Conservation (phyloP, 2,113 vertebrate species). For the Myocastor coypus region DNA sequence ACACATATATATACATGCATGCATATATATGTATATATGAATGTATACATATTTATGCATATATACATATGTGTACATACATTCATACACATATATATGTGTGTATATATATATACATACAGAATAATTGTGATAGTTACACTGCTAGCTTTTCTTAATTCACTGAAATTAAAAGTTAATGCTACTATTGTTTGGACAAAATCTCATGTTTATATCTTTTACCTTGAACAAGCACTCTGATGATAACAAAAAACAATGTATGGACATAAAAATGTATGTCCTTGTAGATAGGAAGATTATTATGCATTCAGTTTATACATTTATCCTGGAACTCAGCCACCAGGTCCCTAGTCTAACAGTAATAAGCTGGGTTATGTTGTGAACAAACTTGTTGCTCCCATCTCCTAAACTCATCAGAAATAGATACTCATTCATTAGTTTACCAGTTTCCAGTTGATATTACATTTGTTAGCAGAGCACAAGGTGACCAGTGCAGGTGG, state of each 20-base stretch:
- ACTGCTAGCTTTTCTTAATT: neutral
- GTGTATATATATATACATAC: neutral
- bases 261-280: neutral
- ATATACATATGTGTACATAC: neutral
- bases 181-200: neutral
- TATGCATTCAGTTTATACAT: neutral
- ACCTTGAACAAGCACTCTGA: neutral
- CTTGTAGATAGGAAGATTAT: neutral
- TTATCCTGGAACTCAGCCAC: neutral
- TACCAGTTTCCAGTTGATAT: neutral
- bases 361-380: neutral
- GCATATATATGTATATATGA: too few relatives aligned
- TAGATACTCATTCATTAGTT: neutral
- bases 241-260: neutral
- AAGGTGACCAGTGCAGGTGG: neutral
- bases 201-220: neutral
- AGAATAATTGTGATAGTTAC: neutral
- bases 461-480: neutral
- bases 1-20: too few relatives aligned
- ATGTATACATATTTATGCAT: too few relatives aligned
- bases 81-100: neutral
- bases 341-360: neutral
- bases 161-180: neutral
- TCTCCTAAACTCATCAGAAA: neutral
- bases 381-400: neutral